Conservation (phyloP, 35 echinoderm and acorn worm species). For the Stichopus chloronotus region DNA sequence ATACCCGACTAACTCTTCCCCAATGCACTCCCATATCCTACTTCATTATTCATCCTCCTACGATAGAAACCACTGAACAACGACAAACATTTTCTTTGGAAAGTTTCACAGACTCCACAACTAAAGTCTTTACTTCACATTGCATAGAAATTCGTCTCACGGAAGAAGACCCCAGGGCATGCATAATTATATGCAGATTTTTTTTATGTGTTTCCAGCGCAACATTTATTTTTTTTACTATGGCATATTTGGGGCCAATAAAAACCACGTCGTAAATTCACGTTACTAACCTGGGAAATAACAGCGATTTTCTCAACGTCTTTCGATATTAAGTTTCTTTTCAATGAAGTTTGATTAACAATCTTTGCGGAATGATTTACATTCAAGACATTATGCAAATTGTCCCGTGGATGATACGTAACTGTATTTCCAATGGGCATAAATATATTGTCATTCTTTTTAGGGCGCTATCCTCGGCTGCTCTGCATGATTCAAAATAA, state of each 20-base stretch:
- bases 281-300: neutral
- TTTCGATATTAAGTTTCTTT: neutral
- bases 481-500: neutral
- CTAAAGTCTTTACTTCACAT: too few species aligned
- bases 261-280: neutral
- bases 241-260: constrained; percentile 12
- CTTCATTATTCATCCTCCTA: too few species aligned
- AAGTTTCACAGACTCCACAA: too few species aligned
- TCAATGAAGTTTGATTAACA: constrained; percentile 13
- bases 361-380: neutral
- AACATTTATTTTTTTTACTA: neutral
- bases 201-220: neutral
- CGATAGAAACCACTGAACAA: too few species aligned
- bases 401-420: neutral
- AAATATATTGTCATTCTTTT: neutral
- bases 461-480: neutral
- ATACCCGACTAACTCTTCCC: too few species aligned
- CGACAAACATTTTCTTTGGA: too few species aligned
- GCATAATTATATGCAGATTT: constrained; percentile 12
- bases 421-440: neutral
- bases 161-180: constrained; percentile 4
- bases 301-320: neutral
- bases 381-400: neutral
- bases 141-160: neutral
- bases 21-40: too few species aligned